Percentiles rank a stretch among this genome's conserved stretches.
These are phyloP conservation scores for Pseudochaenichthys georgianus DNA, from an alignment of 2,797 vertebrate genomes.

Conservation along the genomic window DNA sequence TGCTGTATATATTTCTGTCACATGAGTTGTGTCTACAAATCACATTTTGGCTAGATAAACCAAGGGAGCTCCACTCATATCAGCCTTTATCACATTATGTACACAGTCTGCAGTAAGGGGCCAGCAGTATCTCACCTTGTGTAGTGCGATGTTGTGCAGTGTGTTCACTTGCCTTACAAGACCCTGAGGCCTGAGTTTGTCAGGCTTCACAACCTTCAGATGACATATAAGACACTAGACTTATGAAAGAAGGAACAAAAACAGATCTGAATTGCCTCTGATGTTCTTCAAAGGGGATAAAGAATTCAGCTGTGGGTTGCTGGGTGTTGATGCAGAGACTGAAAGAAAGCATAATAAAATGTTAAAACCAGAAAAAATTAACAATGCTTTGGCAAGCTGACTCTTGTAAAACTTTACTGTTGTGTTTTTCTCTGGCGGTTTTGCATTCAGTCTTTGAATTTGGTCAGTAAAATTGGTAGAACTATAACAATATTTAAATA, in stretches of 20 bases:
- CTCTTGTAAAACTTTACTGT: conserved; percentile 58
- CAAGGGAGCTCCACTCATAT: not conserved
- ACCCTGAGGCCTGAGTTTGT: conserved; percentile 16
- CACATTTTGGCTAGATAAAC: not conserved
- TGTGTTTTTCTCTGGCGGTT: conserved; percentile 35
- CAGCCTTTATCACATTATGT: conserved; percentile 10
- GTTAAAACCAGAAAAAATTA: conserved; percentile 55
- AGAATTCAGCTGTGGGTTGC: conserved; percentile 58
- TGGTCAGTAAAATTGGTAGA: conserved; percentile 29
- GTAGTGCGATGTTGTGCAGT: conserved; percentile 13
- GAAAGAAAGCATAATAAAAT: conserved; percentile 27
- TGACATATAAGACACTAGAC: conserved; percentile 8
- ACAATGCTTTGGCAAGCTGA: conserved; percentile 53
- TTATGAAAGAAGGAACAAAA: conserved; percentile 28
- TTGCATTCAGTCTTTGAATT: conserved; percentile 29
- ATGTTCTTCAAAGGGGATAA: conserved; percentile 33
- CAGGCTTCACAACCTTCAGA: conserved; percentile 29
- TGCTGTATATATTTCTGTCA: not conserved
- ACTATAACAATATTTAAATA: conserved; percentile 25
- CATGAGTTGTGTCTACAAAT: conserved; percentile 1
- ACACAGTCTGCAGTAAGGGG: not conserved
- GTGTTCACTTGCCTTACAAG: conserved; percentile 11
- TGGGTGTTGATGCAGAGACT: conserved; percentile 58
- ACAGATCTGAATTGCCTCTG: conserved; percentile 26
- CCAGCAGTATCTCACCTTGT: conserved; percentile 19